Base-by-base conservation (phyloP, 2,797 vertebrate species). In the Odontamblyopus lacepedii region DNA sequence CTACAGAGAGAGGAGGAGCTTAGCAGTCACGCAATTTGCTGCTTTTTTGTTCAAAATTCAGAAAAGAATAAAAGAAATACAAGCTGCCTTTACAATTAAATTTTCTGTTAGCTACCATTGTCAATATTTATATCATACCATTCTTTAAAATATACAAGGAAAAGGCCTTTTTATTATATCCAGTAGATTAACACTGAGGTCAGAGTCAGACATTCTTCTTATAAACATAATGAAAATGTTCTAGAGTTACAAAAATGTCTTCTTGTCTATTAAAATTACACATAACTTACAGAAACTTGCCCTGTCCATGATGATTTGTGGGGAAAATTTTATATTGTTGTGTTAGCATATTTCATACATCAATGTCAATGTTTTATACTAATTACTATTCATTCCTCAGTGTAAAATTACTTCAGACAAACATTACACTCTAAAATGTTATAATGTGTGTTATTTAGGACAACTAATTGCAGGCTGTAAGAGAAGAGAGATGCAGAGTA, bases 401-500 rank as follows among this genome's bases (percentile, higher is more conserved):
- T 27, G 44, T 15, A 38, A 66, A 50, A 66, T 50, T 27, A 29
- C 23, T 65, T 65, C n/a, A 27, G 29, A 63, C 2, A 41, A 60
- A 63, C 11, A 48, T 59, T 1, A 2, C 30, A 26, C 48, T 60
- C 3, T 38, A 62, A 67, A 67, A 67, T 32, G 27, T 67, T 57
- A n/a, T 56, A 51, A 16, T 29, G 74, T 56, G 26, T 67, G 70
- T 41, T 66, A 61, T 74, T 71, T 55, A 68, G 30, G 48, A 74
- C 16, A 69, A 50, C 67, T 38, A 74, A 77, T 50, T 77, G 78
- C 64, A 74, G 70, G 60, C 29, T 77, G 1, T 77, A 78, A 75
- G 55, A 35, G 59, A 61, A 29, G 63, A 61, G 44, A 82, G 81
- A 80, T 81, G 76, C 74, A 69, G 67, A 70, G 79, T 76, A 63